Evolutionary conservation across 2,113 vertebrate species (phyloP).

Genomic region (Marmota monax): DNA sequence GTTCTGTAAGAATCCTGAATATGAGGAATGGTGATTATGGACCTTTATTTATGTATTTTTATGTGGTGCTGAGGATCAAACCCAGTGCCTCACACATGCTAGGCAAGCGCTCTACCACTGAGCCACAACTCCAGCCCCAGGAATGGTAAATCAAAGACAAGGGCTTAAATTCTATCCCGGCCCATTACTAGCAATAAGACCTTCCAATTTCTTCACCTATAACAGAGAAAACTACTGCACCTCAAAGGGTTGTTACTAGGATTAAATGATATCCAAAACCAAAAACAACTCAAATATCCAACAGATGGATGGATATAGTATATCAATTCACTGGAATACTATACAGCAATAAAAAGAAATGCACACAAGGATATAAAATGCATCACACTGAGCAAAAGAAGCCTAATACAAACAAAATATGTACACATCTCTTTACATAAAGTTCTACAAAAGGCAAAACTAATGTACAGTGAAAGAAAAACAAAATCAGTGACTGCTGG

Average conservation of each 20-base stretch:
- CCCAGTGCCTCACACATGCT: too few relatives aligned
- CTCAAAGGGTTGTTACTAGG: neutral
- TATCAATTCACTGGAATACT: neutral
- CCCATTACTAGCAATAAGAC: neutral
- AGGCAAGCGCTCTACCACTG: too few relatives aligned
- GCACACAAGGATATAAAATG: neutral
- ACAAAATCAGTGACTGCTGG: neutral
- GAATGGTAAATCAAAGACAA: neutral
- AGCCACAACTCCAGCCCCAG: too few relatives aligned
- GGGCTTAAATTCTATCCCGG: neutral
- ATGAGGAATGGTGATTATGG: neutral
- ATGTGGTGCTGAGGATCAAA: too few relatives aligned
- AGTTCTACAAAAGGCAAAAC: constrained; percentile 46
- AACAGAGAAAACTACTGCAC: neutral
- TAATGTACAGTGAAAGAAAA: constrained; percentile 22
- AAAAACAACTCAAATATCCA: constrained; percentile 25
- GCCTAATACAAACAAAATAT: neutral
- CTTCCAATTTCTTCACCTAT: neutral
- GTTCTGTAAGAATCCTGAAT: constrained; percentile 29
- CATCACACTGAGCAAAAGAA: neutral
- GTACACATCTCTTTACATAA: neutral
- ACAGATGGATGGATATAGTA: neutral
- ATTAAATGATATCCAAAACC: constrained; percentile 54
- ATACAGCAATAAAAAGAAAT: constrained; percentile 37
- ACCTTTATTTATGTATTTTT: too few relatives aligned